A percentile compares a stretch with the other conserved stretches of the same genome.
Conservation (phyloP, 2,888 invertebrate species). For the Xylota segnis region DNA sequence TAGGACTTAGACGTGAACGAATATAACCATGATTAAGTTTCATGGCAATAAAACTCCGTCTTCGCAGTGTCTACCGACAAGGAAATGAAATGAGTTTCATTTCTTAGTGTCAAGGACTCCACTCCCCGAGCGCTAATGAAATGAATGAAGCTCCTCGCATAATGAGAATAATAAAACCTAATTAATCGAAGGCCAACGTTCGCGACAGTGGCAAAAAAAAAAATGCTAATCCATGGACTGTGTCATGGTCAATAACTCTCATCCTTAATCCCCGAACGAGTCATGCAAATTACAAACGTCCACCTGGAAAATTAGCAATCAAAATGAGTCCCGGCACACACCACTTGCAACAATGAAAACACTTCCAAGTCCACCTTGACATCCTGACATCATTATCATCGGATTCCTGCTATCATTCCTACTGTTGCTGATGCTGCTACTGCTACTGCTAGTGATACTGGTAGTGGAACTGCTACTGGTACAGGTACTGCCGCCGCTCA, state of each 20-base stretch:
- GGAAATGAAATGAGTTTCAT: too few species aligned
- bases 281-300: slow-evolving; percentile 63
- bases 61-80: too few species aligned
- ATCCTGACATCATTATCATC: slow-evolving; percentile 60
- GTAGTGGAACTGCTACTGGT: slow-evolving; percentile 44
- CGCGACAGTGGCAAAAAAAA: background rate
- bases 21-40: too few species aligned
- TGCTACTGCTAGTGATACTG: too few species aligned
- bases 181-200: slow-evolving; percentile 40
- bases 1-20: too few species aligned
- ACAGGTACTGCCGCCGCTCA: slow-evolving; percentile 43
- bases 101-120: too few species aligned
- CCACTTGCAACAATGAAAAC: slow-evolving; percentile 18
- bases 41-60: too few species aligned
- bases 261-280: slow-evolving; percentile 50
- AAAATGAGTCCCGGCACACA: slow-evolving; percentile 19
- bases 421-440: slow-evolving; percentile 57
- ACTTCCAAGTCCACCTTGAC: slow-evolving; percentile 43
- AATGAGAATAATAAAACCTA: slow-evolving; percentile 36
- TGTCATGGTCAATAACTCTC: slow-evolving; percentile 57
- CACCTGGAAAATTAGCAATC: slow-evolving; percentile 57
- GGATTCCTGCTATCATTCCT: slow-evolving; percentile 48
- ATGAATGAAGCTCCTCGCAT: slow-evolving; percentile 1
- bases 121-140: background rate
- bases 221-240: background rate